These are phyloP conservation scores for Forbesichthys papilliferus DNA, from an alignment of 2,113 vertebrate species.

Conservation along the genomic window DNA sequence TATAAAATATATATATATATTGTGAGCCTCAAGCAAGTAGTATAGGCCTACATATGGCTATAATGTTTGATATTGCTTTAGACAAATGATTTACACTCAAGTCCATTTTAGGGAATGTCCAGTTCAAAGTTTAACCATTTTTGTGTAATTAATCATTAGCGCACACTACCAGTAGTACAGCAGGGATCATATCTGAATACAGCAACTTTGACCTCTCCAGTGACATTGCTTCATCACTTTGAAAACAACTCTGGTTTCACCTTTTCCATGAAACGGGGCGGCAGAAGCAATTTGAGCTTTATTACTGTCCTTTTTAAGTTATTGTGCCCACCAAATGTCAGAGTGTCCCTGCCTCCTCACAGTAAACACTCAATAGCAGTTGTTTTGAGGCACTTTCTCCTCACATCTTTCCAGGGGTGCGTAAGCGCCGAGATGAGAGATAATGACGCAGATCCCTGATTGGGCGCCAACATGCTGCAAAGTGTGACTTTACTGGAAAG, in stretches of 20 bases:
- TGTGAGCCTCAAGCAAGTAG: too few relatives aligned
- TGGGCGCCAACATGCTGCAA: constrained; percentile 17
- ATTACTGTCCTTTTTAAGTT: constrained; percentile 34
- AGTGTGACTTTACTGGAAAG: constrained; percentile 10
- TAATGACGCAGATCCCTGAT: constrained; percentile 48
- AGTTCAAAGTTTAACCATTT: constrained; percentile 6
- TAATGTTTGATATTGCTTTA: too few relatives aligned
- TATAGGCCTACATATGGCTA: too few relatives aligned
- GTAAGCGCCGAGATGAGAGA: constrained; percentile 42
- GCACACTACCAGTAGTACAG: constrained; percentile 13
- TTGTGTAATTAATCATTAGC: constrained; percentile 5
- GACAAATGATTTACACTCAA: too few relatives aligned
- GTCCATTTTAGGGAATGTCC: background rate
- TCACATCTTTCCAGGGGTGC: constrained; percentile 43
- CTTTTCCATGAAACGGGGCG: constrained; percentile 53
- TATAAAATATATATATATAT: too few relatives aligned
- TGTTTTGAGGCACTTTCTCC: constrained; percentile 39
- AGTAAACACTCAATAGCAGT: constrained; percentile 39
- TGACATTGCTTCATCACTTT: constrained; percentile 26
- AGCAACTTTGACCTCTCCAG: constrained; percentile 57
- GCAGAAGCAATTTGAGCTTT: constrained; percentile 48
- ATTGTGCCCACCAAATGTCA: constrained; percentile 64
- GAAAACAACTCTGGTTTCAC: constrained; percentile 37
- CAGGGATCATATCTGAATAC: constrained; percentile 67
- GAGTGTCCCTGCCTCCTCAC: constrained; percentile 36